Evolutionary conservation across 2,888 invertebrate species (phyloP).

Genomic region (Creontiades dilutus): DNA sequence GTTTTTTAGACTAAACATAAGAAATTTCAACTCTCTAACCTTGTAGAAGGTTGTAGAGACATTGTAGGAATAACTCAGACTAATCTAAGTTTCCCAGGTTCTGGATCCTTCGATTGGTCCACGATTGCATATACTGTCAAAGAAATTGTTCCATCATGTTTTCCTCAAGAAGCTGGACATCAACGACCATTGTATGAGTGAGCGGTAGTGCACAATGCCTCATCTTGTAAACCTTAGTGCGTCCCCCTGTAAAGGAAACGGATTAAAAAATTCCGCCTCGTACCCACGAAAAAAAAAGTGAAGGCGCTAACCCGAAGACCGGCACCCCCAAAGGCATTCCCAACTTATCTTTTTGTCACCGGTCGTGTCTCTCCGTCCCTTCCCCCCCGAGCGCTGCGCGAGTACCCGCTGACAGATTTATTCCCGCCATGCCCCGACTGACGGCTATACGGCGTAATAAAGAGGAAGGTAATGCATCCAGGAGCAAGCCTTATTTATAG

Average conservation of each 20-base stretch:
- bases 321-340: conserved; percentile 35
- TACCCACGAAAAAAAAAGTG: not conserved
- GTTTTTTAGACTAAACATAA: too few species aligned
- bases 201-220: not conserved
- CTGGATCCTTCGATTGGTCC: too few species aligned
- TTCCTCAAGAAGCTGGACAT: too few species aligned
- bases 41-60: too few species aligned
- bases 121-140: too few species aligned
- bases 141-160: too few species aligned
- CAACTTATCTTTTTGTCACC: conserved; percentile 67
- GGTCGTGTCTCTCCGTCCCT: conserved; percentile 29
- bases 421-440: conserved; percentile 52
- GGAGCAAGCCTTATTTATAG: conserved; percentile 70
- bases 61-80: too few species aligned
- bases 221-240: conserved; percentile 9
- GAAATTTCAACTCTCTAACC: too few species aligned
- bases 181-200: not conserved
- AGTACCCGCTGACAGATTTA: conserved; percentile 67
- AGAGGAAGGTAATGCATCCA: conserved; percentile 72
- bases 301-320: conserved; percentile 1
- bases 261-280: conserved; percentile 27
- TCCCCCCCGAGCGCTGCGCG: not conserved
- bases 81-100: too few species aligned
- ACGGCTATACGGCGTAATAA: conserved; percentile 72
- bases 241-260: conserved; percentile 15